Base-by-base conservation (phyloP, 1,140 invertebrate genomes). In the Popillia japonica region DNA sequence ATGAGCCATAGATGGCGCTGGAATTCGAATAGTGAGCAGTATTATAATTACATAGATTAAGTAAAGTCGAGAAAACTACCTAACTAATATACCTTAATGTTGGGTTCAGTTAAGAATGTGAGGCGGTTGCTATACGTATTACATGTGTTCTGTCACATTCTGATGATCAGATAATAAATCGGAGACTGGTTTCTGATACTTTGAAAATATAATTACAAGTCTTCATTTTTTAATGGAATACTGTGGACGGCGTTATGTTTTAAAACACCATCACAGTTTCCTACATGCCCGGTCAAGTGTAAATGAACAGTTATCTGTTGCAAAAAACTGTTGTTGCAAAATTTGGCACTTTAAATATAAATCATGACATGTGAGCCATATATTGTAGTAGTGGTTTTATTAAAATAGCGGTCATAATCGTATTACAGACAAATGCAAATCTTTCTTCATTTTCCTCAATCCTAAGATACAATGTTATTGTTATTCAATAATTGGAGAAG, bases 141-240 rank as follows among this genome's bases (percentile, higher is more conserved):
- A 68, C 20, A 72, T 68, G 34, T 3, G 20, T 72, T 22, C 17
- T 14, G 41, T 80, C 80, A 83, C 82, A 82, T 78, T 84, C 82
- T 82, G n/a, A 40, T 68, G 44, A 64, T 61, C 23, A 72, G 83
- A 83, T 84, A 84, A 84, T 83, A 84, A 83, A 83, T 83, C 80
- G 79, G 81, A 82, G 83, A 83, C 81, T 82, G 82, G 81, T 83
- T 82, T 84, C 82, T 81, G 83, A 84, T 84, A 84, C 83, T 84
- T 84, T 82, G 83, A 83, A 83, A 83, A 82, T 82, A 82, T 84
- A 84, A 84, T 84, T 84, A 84, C 80, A 80, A 74, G 83, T 82
- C 83, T 84, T 84, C 83, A 82, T 81, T 80, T 79, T 82, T 82
- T 83, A 84, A 84, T 84, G 83, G 80, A 84, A 83, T 84, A 84